phyloP scores from a whole-genome alignment of 2,888 invertebrate genomes.

The Lucinisca nassula region DNA sequence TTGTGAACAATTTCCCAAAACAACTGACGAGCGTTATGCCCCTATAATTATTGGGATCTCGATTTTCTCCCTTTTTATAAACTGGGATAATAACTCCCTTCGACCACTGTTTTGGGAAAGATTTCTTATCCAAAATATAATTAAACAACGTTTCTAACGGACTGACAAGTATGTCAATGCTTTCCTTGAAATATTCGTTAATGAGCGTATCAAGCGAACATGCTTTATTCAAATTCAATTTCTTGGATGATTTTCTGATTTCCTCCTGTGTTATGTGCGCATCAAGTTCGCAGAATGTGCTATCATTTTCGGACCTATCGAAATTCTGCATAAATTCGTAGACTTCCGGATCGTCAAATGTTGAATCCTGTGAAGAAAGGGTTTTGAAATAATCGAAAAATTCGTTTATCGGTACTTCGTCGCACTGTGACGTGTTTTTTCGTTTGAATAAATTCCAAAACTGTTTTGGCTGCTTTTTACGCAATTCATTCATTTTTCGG shows the following conservation, averaged over 20 bases:
- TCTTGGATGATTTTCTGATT: background rate
- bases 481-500: background rate
- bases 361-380: background rate
- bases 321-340: background rate
- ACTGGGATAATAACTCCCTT: constrained; percentile 47
- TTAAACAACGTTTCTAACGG: constrained; percentile 30
- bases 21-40: constrained; percentile 19
- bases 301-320: background rate
- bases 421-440: background rate
- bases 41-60: constrained; percentile 41
- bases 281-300: background rate
- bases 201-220: background rate
- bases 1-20: constrained; percentile 45
- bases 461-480: background rate
- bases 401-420: background rate
- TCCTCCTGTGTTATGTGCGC: background rate
- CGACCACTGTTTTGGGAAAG: constrained; percentile 41
- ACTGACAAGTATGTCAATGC: background rate
- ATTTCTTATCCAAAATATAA: constrained; percentile 13
- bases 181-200: constrained; percentile 19
- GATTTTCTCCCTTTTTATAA: constrained; percentile 42
- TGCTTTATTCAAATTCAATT: background rate
- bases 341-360: background rate
- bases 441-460: background rate
- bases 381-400: background rate